phyloP scores from a whole-genome alignment of 1,140 invertebrate genomes.

The Sitophilus oryzae region DNA sequence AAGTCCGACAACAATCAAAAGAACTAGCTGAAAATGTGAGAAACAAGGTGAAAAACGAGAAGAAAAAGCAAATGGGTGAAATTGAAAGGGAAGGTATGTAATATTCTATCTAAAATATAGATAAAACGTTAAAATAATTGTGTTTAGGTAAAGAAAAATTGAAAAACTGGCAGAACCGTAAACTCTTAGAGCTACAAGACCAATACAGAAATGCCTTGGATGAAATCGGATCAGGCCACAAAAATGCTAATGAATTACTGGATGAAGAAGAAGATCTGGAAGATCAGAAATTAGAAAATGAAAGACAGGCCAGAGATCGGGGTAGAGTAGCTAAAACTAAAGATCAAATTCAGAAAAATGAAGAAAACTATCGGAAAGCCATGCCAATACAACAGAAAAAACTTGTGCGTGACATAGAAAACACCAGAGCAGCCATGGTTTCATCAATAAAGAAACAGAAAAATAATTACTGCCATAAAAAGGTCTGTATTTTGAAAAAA shows the following conservation, averaged over 20 bases:
- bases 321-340: conserved; percentile 43
- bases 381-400: conserved; percentile 41
- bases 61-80: conserved; percentile 43
- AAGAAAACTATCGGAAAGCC: conserved; percentile 30
- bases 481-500: neutral
- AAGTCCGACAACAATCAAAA: conserved; percentile 53
- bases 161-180: conserved; percentile 44
- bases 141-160: conserved; percentile 40
- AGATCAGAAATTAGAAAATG: conserved; percentile 37
- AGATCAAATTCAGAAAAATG: conserved; percentile 37
- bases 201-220: conserved; percentile 48
- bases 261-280: conserved; percentile 40
- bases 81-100: conserved; percentile 41
- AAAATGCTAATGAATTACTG: conserved; percentile 39
- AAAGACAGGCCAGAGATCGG: conserved; percentile 41
- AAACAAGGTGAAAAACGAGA: conserved; percentile 45
- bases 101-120: neutral
- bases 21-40: conserved; percentile 48
- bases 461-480: conserved; percentile 19
- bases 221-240: conserved; percentile 48
- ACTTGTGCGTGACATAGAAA: conserved; percentile 47
- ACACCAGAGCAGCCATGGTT: conserved; percentile 45
- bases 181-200: conserved; percentile 46
- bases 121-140: too few relatives aligned
- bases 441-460: conserved; percentile 32